Conservation (phyloP, 2,797 vertebrate genomes). For the Neopelma chrysocephalum region DNA sequence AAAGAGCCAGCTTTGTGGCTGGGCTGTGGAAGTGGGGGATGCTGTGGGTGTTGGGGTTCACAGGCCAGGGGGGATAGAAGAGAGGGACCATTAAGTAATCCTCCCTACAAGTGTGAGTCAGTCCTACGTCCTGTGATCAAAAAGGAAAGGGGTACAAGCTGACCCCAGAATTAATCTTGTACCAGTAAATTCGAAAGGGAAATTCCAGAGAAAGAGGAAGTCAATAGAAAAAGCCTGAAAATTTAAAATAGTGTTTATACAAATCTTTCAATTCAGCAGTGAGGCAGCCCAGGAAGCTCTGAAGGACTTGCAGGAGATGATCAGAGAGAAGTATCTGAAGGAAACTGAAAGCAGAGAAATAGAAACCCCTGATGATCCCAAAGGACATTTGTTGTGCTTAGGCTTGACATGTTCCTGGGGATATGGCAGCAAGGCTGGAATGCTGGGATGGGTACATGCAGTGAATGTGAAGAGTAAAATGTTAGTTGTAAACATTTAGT, state of each 20-base stretch:
- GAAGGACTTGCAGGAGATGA: neutral
- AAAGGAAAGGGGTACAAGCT: neutral
- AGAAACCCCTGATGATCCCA: neutral
- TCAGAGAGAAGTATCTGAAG: neutral
- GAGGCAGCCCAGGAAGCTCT: neutral
- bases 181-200: neutral
- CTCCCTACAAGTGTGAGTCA: neutral
- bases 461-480: neutral
- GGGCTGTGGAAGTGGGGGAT: neutral
- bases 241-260: neutral
- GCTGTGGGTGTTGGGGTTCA: neutral
- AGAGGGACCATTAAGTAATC: neutral
- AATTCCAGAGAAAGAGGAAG: slow-evolving; percentile 43
- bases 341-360: neutral
- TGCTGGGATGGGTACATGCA: neutral
- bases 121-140: neutral
- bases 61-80: neutral
- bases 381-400: neutral
- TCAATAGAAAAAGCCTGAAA: neutral
- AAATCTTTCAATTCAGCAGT: neutral
- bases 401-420: accelerated
- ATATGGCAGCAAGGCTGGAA: neutral
- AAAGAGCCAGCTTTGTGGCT: neutral
- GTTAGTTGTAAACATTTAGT: neutral
- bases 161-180: neutral